phyloP scores from a whole-genome alignment of 2,113 vertebrate species.

The Eleginops maclovinus region DNA sequence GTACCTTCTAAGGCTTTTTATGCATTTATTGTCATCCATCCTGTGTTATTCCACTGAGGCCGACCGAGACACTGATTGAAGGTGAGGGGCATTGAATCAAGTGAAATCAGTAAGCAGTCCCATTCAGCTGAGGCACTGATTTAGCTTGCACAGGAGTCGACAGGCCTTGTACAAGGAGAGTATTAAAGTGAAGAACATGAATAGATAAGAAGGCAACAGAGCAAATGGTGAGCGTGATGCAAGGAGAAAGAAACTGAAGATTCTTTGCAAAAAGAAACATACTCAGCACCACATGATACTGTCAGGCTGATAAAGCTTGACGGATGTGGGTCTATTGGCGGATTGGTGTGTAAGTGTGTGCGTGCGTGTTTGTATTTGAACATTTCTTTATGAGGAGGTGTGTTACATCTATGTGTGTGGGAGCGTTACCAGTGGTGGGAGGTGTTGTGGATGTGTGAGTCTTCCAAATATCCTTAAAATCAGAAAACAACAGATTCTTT shows the following conservation, averaged over 20 bases:
- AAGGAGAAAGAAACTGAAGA: slow-evolving; percentile 61
- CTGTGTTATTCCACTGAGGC: slow-evolving; percentile 43
- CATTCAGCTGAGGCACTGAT: slow-evolving; percentile 57
- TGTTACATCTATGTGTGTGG: slow-evolving; percentile 5
- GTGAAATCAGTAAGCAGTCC: slow-evolving; percentile 65
- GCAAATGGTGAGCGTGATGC: slow-evolving; percentile 57
- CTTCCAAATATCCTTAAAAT: slow-evolving; percentile 57
- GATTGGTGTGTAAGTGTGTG: slow-evolving; percentile 7
- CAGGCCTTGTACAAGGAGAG: slow-evolving; percentile 45
- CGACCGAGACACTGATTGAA: slow-evolving; percentile 65
- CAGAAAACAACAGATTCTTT: slow-evolving; percentile 69
- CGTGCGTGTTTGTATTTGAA: background rate
- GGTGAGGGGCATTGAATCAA: slow-evolving; percentile 69
- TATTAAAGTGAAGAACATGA: slow-evolving; percentile 68
- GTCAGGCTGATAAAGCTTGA: slow-evolving; percentile 53
- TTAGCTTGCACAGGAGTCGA: slow-evolving; percentile 51
- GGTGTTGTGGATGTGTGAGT: slow-evolving; percentile 32
- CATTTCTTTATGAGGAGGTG: slow-evolving; percentile 27
- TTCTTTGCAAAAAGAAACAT: slow-evolving; percentile 50
- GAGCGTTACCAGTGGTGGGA: background rate
- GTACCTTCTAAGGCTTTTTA: slow-evolving; percentile 44
- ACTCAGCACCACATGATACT: slow-evolving; percentile 37
- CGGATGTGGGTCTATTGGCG: slow-evolving; percentile 39
- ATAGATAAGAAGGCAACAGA: slow-evolving; percentile 67
- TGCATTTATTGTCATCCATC: slow-evolving; percentile 67